Base-by-base conservation (phyloP, 2,888 invertebrate species). In the Choreutis nemorana region DNA sequence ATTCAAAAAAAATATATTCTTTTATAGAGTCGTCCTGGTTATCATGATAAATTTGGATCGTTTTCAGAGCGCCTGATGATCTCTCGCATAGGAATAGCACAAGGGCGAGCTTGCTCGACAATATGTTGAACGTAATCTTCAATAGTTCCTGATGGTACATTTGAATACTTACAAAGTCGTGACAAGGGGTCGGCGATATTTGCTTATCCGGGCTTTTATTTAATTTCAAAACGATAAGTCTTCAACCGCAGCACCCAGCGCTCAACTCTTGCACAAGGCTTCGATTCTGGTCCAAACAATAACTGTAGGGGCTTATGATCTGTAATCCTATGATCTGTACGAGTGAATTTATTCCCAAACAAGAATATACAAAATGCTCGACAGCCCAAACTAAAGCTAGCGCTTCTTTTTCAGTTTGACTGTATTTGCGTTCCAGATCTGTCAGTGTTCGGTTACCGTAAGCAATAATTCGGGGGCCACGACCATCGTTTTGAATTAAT, bases 251-350 rank as follows among this genome's bases (percentile, higher is more conserved):
- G 5, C 2, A 44, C 28, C 41, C 44, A 47, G 1, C 44, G 28
- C 20, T 47, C 41, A 3, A 41, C 36, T 8, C 43, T 13, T 3
- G 44, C 44, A 32, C 39, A 44, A 0, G 47, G 44, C 29, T 40
- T 45, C 1, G 42, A 44, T 14, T 31, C 35, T 2, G 30, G 14
- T 5, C 40, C 32, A 25, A 39, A 42, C 26, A 41, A 23, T 2
- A 37, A 15, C 22, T 43, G 38, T 3, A 41, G 13, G 2, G 40
- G 38, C 10, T 40, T 42, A 23, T 40, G 40, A 15, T 41, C 40
- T 0, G 37, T 41, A 24, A 39, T 32, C 1, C 36, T 5, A 18
- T 23, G 15, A 28, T 23, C 12, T 15, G 9, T 22, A n/a, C n/a
- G n/a, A 8, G 18, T 18, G 18, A 18, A 18, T 24, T 31, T 5